These are phyloP conservation scores for Ophraella communa DNA, from an alignment of 2,888 invertebrate species.

Conservation along the genomic window DNA sequence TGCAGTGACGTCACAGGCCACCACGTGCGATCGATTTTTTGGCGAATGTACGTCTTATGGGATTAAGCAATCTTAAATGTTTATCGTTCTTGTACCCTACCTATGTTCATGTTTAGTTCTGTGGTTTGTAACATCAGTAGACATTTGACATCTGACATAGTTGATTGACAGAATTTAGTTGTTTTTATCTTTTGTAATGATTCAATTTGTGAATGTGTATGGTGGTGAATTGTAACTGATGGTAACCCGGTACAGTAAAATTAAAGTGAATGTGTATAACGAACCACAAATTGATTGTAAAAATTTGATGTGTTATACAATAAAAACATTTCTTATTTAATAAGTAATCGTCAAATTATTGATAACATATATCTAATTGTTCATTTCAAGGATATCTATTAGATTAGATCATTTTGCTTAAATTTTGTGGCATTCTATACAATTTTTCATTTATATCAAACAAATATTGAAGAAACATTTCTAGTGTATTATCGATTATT, in stretches of 20 bases:
- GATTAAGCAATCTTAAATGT: too few species aligned
- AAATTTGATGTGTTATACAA: too few species aligned
- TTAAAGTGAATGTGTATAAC: background rate
- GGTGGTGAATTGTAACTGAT: too few species aligned
- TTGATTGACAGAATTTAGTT: background rate
- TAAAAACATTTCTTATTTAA: background rate
- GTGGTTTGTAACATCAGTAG: background rate
- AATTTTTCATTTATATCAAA: background rate
- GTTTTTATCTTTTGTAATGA: background rate
- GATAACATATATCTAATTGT: conserved; percentile 1
- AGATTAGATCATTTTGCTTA: background rate
- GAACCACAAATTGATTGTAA: too few species aligned
- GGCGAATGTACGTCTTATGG: too few species aligned
- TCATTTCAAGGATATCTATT: conserved; percentile 1
- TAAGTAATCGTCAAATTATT: background rate
- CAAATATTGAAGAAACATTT: background rate
- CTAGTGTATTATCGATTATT: conserved; percentile 20
- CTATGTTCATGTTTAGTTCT: too few species aligned
- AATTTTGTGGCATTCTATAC: background rate
- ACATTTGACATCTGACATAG: background rate
- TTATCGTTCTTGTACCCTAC: too few species aligned
- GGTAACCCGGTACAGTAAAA: background rate
- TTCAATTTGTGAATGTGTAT: too few species aligned
- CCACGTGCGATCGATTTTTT: too few species aligned
- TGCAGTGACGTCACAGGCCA: too few species aligned